These are phyloP conservation scores for Sinonovacula constricta DNA, from an alignment of 1,140 invertebrate genomes.

Conservation along the genomic window DNA sequence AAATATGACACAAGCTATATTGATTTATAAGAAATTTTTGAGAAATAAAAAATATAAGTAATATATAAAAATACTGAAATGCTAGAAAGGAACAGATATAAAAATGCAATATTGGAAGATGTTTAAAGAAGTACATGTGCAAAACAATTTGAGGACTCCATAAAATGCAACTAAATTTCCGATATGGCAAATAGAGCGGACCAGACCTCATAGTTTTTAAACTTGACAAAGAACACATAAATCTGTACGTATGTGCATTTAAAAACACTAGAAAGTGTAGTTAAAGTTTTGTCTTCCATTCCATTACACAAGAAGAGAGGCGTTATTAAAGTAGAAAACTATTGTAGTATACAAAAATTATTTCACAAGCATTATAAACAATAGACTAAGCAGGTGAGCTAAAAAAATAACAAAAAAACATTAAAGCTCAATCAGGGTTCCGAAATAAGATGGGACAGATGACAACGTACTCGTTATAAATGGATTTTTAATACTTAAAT, in stretches of 20 bases:
- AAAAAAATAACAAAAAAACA: too few species aligned
- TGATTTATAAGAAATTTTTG: constrained; percentile 12
- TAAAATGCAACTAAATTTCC: too few species aligned
- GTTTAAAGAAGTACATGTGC: neutral
- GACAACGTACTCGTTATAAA: constrained; percentile 23
- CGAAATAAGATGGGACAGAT: constrained; percentile 6
- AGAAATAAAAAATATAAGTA: constrained; percentile 3
- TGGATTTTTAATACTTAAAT: neutral
- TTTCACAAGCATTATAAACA: constrained; percentile 37
- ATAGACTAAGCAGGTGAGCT: constrained; percentile 10
- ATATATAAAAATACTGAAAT: neutral
- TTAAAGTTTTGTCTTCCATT: too few species aligned
- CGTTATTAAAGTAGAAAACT: constrained; percentile 4
- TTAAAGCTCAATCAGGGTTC: constrained; percentile 21
- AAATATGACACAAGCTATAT: constrained; percentile 3
- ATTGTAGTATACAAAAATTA: constrained; percentile 27
- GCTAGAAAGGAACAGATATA: constrained; percentile 5
- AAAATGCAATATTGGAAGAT: constrained; percentile 37
- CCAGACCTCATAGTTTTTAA: too few species aligned
- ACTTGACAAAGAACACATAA: too few species aligned
- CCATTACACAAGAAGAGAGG: constrained; percentile 33
- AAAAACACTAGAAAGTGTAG: too few species aligned
- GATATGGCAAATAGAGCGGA: too few species aligned
- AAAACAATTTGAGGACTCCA: too few species aligned
- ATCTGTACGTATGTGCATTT: too few species aligned